Base-by-base conservation (phyloP, 2,113 vertebrate species). In the Hemicordylus capensis region DNA sequence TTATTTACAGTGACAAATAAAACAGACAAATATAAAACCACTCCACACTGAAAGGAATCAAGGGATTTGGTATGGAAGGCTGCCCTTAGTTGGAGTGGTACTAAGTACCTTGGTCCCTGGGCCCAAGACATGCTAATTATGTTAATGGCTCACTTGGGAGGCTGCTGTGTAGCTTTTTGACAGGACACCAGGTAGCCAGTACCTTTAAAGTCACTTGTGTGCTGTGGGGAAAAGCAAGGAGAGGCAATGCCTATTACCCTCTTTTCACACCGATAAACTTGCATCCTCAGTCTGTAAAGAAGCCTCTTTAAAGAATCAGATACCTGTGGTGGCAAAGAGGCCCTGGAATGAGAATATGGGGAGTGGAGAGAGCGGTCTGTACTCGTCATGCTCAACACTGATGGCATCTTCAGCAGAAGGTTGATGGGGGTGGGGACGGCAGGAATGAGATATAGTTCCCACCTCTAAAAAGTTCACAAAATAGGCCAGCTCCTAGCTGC, bases 1-100 rank as follows among this genome's bases (percentile, higher is more conserved):
- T 96, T 96, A 96, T 96, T 96, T 96, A 96, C 95, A 96, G 87
- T 90, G 89, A 95, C 89, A 82, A 88, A 90, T 2, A 26, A 81
- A 67, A 87, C 80, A 66, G 69, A 75, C 58, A 5, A 76, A 73
- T 37, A 75, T 48, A 76, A 12, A 86, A 24, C 24, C 22, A 66
- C 22, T 42, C 67, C 75, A 66, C 39, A 51, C 9, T 24, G 37
- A 64, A 48, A 75, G 42, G 89, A 83, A 80, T 37, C 80, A n/a
- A 34, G 26, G 84, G 56, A 79, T 19, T 74, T 20, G 28, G 54
- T 61, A 74, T 28, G 69, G 69, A 81, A 10, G n/a, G 31, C 24
- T 66, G n/a, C 44, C 44, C 19, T 9, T 42, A 42, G n/a, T 42
- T 81, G 11, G 20, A 8, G 31, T 42, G 59, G 77, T 76, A 90